A percentile compares a stretch with the other conserved stretches of the same genome.
phyloP scores from a whole-genome alignment of 2,797 vertebrate species.

The Artibeus jamaicensis region DNA sequence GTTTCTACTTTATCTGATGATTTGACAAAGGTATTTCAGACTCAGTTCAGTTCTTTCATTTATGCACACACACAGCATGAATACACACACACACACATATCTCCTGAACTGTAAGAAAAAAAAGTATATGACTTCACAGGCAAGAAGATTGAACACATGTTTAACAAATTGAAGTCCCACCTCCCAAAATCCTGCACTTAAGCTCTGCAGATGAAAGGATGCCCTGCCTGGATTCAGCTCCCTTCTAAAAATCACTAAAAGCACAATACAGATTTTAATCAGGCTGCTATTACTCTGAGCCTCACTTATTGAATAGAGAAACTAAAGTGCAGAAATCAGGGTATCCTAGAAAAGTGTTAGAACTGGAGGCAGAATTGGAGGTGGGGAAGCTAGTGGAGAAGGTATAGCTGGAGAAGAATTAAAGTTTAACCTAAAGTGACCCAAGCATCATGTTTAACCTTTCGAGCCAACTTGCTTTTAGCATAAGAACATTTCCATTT shows the following conservation, averaged over 20 bases:
- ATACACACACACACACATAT: background rate
- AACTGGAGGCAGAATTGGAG: background rate
- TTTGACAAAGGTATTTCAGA: conserved; percentile 25
- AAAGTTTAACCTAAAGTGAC: conserved; percentile 13
- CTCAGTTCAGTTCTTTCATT: background rate
- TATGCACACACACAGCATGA: background rate
- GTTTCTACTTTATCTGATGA: conserved; percentile 1
- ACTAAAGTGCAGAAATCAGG: background rate
- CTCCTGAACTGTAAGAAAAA: background rate
- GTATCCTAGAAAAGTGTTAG: background rate
- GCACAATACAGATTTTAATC: background rate
- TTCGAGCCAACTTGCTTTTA: background rate
- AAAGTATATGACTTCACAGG: background rate
- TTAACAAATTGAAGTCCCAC: background rate
- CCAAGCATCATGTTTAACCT: background rate
- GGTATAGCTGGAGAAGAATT: background rate
- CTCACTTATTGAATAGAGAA: background rate
- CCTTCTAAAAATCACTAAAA: conserved; percentile 43
- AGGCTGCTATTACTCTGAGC: background rate
- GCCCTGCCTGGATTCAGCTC: background rate
- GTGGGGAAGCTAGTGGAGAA: background rate
- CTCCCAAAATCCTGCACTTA: conserved; percentile 18
- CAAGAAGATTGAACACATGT: conserved; percentile 1
- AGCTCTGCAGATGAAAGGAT: conserved; percentile 40
- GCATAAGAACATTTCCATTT: background rate